A percentile compares a stretch with the other conserved stretches of the same genome.
These are phyloP conservation scores for Melanotaenia boesemani DNA, from an alignment of 2,797 vertebrate species.

Conservation along the genomic window DNA sequence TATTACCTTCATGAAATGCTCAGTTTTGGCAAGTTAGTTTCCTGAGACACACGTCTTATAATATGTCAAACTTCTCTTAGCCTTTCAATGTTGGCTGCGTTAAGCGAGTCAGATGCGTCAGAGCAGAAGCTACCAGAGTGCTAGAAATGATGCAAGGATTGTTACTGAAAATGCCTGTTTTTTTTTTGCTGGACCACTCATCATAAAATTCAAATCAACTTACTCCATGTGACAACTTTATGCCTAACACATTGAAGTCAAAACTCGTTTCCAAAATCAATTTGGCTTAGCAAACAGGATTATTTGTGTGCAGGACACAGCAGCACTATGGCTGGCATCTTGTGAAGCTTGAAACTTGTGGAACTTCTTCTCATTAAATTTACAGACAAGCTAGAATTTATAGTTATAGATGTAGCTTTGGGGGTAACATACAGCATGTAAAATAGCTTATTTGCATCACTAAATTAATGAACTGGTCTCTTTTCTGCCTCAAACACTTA, in stretches of 20 bases:
- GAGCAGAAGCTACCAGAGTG: too few relatives aligned
- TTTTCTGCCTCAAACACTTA: conserved; percentile 34
- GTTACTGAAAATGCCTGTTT: neutral
- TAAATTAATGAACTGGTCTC: conserved; percentile 58
- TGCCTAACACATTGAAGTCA: conserved; percentile 36
- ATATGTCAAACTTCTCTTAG: neutral
- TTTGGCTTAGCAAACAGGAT: conserved; percentile 38
- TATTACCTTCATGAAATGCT: conserved; percentile 6
- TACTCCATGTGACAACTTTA: conserved; percentile 29
- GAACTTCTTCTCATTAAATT: conserved; percentile 67
- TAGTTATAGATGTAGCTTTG: conserved; percentile 59
- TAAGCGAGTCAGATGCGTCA: neutral
- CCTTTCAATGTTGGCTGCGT: neutral
- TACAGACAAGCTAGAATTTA: conserved; percentile 67
- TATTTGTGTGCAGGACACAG: conserved; percentile 36
- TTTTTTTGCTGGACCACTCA: conserved; percentile 4
- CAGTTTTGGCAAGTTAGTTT: conserved; percentile 9
- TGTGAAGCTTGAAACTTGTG: conserved; percentile 48
- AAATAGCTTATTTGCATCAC: conserved; percentile 71
- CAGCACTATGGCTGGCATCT: conserved; percentile 36
- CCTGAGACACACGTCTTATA: neutral
- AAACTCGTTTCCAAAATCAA: conserved; percentile 35
- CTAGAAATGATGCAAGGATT: neutral
- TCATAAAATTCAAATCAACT: conserved; percentile 31
- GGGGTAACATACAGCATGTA: conserved; percentile 53